These are phyloP conservation scores for Thera britannica DNA, from an alignment of 2,888 invertebrate genomes.

Conservation along the genomic window DNA sequence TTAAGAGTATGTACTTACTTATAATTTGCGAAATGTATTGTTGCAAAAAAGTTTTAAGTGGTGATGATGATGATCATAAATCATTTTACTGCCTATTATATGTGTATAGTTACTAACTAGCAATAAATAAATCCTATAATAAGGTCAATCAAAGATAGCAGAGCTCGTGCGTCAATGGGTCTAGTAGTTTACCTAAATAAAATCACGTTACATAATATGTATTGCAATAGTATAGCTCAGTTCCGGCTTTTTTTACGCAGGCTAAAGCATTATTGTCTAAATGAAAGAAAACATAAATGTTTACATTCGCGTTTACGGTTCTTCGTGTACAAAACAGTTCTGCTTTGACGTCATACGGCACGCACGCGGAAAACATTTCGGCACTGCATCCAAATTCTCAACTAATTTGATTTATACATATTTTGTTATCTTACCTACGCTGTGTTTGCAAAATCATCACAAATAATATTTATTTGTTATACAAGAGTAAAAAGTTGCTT, in stretches of 20 bases:
- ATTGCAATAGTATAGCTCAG: slow-evolving; percentile 10
- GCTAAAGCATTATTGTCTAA: slow-evolving; percentile 39
- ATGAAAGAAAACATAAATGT: slow-evolving; percentile 62
- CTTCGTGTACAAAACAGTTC: slow-evolving; percentile 64
- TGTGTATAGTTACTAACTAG: slow-evolving; percentile 40
- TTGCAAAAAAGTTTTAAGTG: background rate
- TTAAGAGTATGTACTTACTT: too few relatives aligned
- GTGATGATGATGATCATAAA: slow-evolving; percentile 12
- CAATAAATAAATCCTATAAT: slow-evolving; percentile 57
- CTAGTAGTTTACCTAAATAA: slow-evolving; percentile 27
- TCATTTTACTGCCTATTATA: slow-evolving; percentile 28
- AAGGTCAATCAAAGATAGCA: slow-evolving; percentile 75
- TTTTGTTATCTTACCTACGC: too few relatives aligned
- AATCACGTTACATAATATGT: slow-evolving; percentile 30
- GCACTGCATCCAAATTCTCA: slow-evolving; percentile 43
- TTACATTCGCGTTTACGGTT: slow-evolving; percentile 64
- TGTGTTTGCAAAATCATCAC: too few relatives aligned
- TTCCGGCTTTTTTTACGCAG: slow-evolving; percentile 23
- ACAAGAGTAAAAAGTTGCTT: too few relatives aligned
- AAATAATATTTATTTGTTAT: too few relatives aligned
- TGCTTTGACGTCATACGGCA: slow-evolving; percentile 64
- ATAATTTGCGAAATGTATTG: background rate
- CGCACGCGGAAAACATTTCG: slow-evolving; percentile 50
- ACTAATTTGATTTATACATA: too few relatives aligned
- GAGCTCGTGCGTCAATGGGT: slow-evolving; percentile 64